Evolutionary conservation across 64 coral and sea anemone species (phyloP).

Genomic region (Stylophora pistillata): DNA sequence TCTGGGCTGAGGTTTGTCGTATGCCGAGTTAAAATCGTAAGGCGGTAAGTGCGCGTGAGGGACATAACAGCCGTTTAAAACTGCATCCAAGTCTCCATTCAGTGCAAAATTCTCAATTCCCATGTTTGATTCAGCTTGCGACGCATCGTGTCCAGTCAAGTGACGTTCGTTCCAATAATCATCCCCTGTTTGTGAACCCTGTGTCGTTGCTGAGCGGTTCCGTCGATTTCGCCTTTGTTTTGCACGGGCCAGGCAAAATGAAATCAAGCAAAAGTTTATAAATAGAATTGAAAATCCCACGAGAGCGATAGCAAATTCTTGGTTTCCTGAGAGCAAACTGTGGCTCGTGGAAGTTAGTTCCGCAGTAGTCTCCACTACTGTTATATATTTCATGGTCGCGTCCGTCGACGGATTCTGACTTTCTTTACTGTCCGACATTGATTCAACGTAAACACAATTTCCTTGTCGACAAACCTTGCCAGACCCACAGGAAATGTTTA

Average conservation of each 20-base stretch:
- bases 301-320: conserved; percentile 8
- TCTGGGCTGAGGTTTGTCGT: conserved; percentile 23
- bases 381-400: neutral
- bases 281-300: conserved; percentile 39
- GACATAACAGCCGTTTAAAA: neutral
- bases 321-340: conserved; percentile 18
- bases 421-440: neutral
- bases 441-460: neutral
- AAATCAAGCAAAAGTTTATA: conserved; percentile 25
- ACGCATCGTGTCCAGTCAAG: neutral
- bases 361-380: neutral
- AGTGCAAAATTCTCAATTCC: conserved; percentile 27
- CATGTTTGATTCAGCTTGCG: neutral
- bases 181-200: conserved; percentile 22
- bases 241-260: conserved; percentile 21
- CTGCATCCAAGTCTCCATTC: conserved; percentile 21
- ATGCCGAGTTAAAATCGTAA: conserved; percentile 23
- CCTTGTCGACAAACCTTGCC: conserved; percentile 21
- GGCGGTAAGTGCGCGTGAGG: conserved; percentile 18
- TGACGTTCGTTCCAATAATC: neutral
- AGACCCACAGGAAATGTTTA: conserved; percentile 15
- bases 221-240: conserved; percentile 9
- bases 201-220: neutral
- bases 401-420: neutral
- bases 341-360: neutral